Percentiles rank a stretch among this genome's conserved stretches.
Conservation (phyloP, 2,888 invertebrate species). For the Aleiodes testaceus region DNA sequence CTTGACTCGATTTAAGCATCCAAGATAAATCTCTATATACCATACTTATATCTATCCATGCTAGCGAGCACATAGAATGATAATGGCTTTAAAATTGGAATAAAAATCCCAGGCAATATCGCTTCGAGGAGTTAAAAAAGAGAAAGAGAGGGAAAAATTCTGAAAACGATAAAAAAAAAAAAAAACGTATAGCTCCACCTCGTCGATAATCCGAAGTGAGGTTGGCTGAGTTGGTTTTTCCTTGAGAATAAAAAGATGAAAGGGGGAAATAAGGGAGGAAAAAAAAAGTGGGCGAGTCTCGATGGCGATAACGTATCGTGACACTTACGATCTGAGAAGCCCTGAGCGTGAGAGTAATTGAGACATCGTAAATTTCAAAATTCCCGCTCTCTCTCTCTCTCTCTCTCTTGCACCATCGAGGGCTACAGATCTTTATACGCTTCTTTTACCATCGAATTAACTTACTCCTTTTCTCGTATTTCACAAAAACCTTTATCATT, state of each 20-base stretch:
- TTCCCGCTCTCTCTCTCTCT: not conserved
- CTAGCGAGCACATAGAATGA: conserved; percentile 27
- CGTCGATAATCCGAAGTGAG: conserved; percentile 28
- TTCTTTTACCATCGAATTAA: conserved; percentile 33
- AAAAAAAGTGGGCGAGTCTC: conserved; percentile 30
- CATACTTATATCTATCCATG: conserved; percentile 24
- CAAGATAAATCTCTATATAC: conserved; percentile 32
- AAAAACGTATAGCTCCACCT: conserved; percentile 30
- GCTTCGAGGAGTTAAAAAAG: conserved; percentile 28
- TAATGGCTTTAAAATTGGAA: conserved; percentile 34
- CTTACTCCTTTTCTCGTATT: conserved; percentile 25
- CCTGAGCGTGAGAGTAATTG: conserved; percentile 46
- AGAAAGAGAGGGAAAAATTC: conserved; percentile 18
- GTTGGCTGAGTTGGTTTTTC: conserved; percentile 38
- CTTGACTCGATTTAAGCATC: conserved; percentile 32
- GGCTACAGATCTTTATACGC: conserved; percentile 28
- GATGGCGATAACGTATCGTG: conserved; percentile 34
- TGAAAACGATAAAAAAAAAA: conserved; percentile 26
- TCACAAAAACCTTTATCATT: conserved; percentile 1
- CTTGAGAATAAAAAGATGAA: conserved; percentile 38
- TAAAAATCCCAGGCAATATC: conserved; percentile 30
- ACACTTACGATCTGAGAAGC: conserved; percentile 33
- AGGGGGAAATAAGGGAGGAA: not conserved
- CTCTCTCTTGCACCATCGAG: conserved; percentile 14
- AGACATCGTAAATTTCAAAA: conserved; percentile 45